A percentile compares a stretch with the other conserved stretches of the same genome.
These are phyloP conservation scores for Eupithecia subfuscata DNA, from an alignment of 2,888 invertebrate genomes.

Conservation along the genomic window DNA sequence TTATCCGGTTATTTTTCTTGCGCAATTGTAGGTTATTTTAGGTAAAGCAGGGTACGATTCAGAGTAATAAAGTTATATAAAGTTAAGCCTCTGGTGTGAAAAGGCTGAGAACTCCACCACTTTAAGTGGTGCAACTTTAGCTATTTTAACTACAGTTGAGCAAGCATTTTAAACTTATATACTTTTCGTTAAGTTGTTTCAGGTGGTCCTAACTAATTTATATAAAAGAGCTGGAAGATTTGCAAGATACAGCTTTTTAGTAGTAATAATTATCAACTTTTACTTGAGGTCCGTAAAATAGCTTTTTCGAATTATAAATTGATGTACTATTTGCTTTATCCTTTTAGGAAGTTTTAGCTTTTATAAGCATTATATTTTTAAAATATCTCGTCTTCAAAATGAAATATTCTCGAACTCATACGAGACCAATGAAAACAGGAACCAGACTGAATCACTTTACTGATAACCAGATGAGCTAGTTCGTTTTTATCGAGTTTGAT, in stretches of 20 bases:
- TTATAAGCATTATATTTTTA: not conserved
- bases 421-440: not conserved
- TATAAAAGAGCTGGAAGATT: not conserved
- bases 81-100: slow-evolving; percentile 68
- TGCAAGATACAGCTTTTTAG: not conserved
- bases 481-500: not conserved
- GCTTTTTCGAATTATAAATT: not conserved
- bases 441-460: not conserved
- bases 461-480: slow-evolving; percentile 3
- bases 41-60: slow-evolving; percentile 65
- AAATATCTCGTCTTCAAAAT: not conserved
- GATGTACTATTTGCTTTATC: not conserved
- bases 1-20: not conserved
- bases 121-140: slow-evolving; percentile 31
- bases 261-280: not conserved
- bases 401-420: not conserved
- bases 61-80: slow-evolving; percentile 68
- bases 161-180: not conserved
- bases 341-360: not conserved
- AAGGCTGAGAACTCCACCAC: slow-evolving; percentile 52
- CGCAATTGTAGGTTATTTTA: slow-evolving; percentile 39
- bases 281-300: not conserved
- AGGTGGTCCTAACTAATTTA: slow-evolving; percentile 10
- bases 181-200: slow-evolving; percentile 25
- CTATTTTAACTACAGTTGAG: slow-evolving; percentile 29